phyloP scores from a whole-genome alignment of 2,888 invertebrate genomes.

The Hedya salicella region DNA sequence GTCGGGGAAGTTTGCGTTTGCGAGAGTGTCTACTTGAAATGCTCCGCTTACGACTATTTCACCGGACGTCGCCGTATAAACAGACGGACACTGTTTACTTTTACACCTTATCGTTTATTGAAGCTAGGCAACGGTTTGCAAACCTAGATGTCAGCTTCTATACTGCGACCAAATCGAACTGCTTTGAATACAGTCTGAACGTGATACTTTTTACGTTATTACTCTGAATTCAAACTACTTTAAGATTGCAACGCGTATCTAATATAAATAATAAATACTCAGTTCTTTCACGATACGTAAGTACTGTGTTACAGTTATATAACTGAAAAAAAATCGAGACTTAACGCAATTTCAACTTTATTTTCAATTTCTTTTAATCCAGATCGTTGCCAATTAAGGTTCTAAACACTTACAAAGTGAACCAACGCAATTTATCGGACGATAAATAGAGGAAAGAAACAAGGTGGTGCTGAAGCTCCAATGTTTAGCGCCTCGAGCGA shows the following conservation, averaged over 20 bases:
- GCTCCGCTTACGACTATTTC: constrained; percentile 44
- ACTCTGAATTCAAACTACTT: neutral
- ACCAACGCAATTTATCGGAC: constrained; percentile 50
- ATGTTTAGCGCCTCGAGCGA: constrained; percentile 69
- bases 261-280: neutral
- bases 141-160: neutral
- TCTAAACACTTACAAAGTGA: constrained; percentile 41
- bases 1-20: constrained; percentile 54
- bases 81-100: constrained; percentile 28
- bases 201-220: neutral
- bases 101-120: constrained; percentile 35
- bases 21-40: constrained; percentile 46
- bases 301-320: too few species aligned
- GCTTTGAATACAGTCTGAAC: neutral
- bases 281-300: too few species aligned
- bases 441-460: constrained; percentile 47
- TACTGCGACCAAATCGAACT: neutral
- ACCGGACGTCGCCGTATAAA: constrained; percentile 33
- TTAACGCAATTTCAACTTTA: neutral
- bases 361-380: neutral
- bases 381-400: constrained; percentile 31
- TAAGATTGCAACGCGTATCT: neutral
- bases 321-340: too few species aligned
- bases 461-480: constrained; percentile 52
- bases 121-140: constrained; percentile 4